Evolutionary conservation across 2,888 invertebrate species (phyloP).

Genomic region (Amphipyra berbera): DNA sequence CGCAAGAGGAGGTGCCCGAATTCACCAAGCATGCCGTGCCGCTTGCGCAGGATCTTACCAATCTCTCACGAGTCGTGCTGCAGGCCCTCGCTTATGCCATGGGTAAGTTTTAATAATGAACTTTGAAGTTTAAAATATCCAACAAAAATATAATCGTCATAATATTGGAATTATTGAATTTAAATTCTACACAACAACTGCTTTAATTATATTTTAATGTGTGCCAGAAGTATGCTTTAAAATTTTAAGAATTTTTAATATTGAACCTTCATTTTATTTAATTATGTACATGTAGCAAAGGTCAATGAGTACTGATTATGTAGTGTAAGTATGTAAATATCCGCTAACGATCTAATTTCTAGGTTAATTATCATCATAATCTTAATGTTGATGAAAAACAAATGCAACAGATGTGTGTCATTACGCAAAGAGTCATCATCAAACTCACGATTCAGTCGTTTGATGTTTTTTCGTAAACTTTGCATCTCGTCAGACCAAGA

Average conservation of each 20-base stretch:
- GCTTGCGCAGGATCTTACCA: slow-evolving; percentile 92
- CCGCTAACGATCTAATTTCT: slow-evolving; percentile 25
- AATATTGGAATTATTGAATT: too few relatives aligned
- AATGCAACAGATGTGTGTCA: neutral
- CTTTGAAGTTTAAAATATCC: neutral
- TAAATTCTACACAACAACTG: too few relatives aligned
- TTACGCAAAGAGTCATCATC: neutral
- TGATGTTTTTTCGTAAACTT: too few relatives aligned
- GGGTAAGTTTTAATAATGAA: slow-evolving; percentile 71
- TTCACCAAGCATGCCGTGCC: slow-evolving; percentile 92
- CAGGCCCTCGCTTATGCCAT: slow-evolving; percentile 91
- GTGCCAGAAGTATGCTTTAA: neutral
- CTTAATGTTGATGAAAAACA: neutral
- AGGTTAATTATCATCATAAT: slow-evolving; percentile 26
- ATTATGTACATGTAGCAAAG: slow-evolving; percentile 6
- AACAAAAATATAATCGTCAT: too few relatives aligned
- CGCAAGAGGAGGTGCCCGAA: slow-evolving; percentile 92
- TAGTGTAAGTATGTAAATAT: slow-evolving; percentile 25
- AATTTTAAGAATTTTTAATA: neutral
- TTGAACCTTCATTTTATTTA: neutral
- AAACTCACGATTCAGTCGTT: too few relatives aligned
- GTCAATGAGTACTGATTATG: slow-evolving; percentile 15
- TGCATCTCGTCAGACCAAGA: too few relatives aligned
- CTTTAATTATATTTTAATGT: too few relatives aligned
- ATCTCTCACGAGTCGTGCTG: slow-evolving; percentile 91